Evolutionary conservation across 2,797 vertebrate species (phyloP), one percentile per base, ranked within the genome.

Genomic region (Nannoperca australis): DNA sequence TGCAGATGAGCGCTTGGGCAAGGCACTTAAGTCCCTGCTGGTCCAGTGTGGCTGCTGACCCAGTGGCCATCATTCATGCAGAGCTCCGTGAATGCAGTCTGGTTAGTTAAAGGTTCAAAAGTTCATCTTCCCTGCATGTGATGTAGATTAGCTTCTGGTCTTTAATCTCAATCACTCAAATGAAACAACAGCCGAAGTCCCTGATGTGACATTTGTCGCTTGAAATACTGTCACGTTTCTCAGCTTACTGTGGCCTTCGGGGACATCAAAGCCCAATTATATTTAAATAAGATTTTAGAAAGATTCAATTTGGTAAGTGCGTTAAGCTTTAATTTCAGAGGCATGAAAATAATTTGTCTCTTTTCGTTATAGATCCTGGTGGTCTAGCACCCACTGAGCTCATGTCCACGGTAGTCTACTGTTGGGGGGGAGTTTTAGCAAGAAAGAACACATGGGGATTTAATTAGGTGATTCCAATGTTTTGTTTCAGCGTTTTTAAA

Each of bases 81-180:
- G 50, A 55, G 50, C 63, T 60, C 55, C 3, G 32, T 40, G 47
- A 80, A 65, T 61, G 47, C 59, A 55, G 51, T 63, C 55, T 71
- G 55, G 62, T 75, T 76, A 74, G 65, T 64, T 70, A 67, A 73
- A 73, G 40, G 79, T 65, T 73, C n/a, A 53, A 42, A 81, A 54
- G 64, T 78, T 83, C 83, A 87, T 87, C 83, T 80, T 42, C 54
- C 24, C 73, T 74, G 45, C 40, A 49, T 50, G 66, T 6, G 20
- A 44, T 18, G 53, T 18, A 76, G 83, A 89, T 88, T 88, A 83
- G 76, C 24, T 77, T 80, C 71, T 75, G 79, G 81, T 76, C 60
- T 78, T 70, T 80, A 18, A 18, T 36, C 71, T 73, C 45, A 68
- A 30, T 86, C 61, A 20, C 4, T 75, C 40, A 55, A 54, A 75